A percentile compares a stretch with the other conserved stretches of the same genome.
phyloP scores from a whole-genome alignment of 1,140 invertebrate species.

The Magallana ariakensis region DNA sequence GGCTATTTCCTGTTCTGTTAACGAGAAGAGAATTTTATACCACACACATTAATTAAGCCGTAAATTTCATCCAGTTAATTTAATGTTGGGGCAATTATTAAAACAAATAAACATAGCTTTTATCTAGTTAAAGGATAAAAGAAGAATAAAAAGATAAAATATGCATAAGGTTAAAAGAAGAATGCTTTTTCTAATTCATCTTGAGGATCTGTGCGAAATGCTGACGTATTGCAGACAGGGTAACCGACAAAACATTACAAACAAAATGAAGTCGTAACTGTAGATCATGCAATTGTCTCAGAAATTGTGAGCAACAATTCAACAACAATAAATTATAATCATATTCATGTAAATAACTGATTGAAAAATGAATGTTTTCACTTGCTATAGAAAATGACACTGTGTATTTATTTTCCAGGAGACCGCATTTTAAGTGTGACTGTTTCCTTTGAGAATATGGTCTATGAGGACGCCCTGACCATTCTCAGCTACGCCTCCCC shows the following conservation, averaged over 20 bases:
- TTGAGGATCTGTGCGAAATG: background rate
- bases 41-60: background rate
- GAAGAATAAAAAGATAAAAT: background rate
- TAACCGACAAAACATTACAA: too few relatives aligned
- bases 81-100: background rate
- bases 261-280: too few relatives aligned
- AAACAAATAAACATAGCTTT: background rate
- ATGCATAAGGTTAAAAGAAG: background rate
- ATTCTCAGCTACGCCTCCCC: constrained; percentile 95
- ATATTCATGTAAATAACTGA: too few relatives aligned
- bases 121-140: background rate
- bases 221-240: background rate
- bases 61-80: background rate
- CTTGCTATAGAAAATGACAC: too few relatives aligned
- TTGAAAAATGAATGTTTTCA: too few relatives aligned
- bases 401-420: constrained; percentile 82
- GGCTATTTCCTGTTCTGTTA: too few relatives aligned
- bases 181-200: background rate
- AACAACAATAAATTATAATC: too few relatives aligned
- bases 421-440: constrained; percentile 92
- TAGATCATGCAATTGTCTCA: too few relatives aligned
- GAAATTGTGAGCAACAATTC: too few relatives aligned
- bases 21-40: background rate
- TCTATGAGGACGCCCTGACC: constrained; percentile 92
- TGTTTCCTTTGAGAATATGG: constrained; percentile 92